Base-by-base conservation (phyloP, 2,797 vertebrate species). In the Syncerus caffer region DNA sequence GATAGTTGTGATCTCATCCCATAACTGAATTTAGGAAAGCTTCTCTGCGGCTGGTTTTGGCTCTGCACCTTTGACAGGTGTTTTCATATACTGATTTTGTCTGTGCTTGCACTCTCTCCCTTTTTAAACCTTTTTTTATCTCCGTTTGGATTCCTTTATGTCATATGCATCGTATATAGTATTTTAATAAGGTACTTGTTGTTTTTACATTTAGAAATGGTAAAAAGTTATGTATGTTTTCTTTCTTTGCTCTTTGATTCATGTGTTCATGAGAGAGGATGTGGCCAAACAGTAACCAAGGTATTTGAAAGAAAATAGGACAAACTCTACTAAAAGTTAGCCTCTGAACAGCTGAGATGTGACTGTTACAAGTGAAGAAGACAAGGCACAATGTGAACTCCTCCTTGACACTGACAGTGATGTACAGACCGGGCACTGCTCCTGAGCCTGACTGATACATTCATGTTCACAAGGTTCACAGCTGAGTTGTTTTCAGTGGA, bases 1-100 rank as follows among this genome's bases (percentile, higher is more conserved):
- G 85, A 12, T 90, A 71, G 87, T 55, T 83, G 92, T 93, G 90
- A 84, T 94, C 90, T 90, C 88, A 97, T 96, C 34, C 76, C 38
- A 4, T 82, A 60, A 67, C 84, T 13, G 71, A 90, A 85, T 57
- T 95, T 79, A 84, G 62, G 85, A 93, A 79, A 58, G 51, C 47
- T 79, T 78, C 67, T 85, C 51, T 60, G 38, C 19, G 9, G 25
- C 50, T 55, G 38, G 2, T 16, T 57, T 80, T 89, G 58, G 45
- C 42, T 62, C 31, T 6, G 2, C 0, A 45, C 23, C 13, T 89
- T 60, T 80, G 74, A 78, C 25, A 86, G 17, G 14, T 93, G 57
- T 57, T 64, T 82, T 85, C 79, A 82, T 82, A 27, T 47, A 25
- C 11, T 55, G n/a, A 92, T 29, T 84, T 31, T 79, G 3, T 64